These are phyloP conservation scores for Callyntrura sp. DNA, from an alignment of 2,888 invertebrate genomes.

Conservation along the genomic window DNA sequence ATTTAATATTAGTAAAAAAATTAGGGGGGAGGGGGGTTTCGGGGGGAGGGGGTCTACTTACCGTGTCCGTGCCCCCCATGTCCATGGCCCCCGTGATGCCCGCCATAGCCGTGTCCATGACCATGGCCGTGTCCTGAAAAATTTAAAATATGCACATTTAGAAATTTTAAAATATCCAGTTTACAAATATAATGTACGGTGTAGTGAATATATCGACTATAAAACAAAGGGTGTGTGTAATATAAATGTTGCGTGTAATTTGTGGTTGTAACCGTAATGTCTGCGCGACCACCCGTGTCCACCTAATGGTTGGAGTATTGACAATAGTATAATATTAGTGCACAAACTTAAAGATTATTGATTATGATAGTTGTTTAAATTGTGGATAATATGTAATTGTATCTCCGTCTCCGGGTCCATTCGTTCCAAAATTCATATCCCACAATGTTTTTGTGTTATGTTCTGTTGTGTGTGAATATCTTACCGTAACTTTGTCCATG, in stretches of 20 bases:
- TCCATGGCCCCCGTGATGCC: slow-evolving; percentile 38
- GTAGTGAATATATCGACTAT: too few relatives aligned
- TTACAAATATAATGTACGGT: too few relatives aligned
- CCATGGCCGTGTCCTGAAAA: slow-evolving; percentile 30
- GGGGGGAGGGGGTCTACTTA: background rate
- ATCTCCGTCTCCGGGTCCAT: too few relatives aligned
- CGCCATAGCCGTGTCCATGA: slow-evolving; percentile 22
- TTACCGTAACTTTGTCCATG: slow-evolving; percentile 10
- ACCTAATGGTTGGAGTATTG: background rate
- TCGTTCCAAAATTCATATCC: too few relatives aligned
- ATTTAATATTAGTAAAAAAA: background rate
- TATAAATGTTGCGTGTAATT: background rate
- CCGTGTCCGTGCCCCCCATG: slow-evolving; percentile 4
- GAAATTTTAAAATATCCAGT: too few relatives aligned
- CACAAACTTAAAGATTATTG: background rate
- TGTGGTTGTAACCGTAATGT: background rate
- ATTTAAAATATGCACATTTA: too few relatives aligned
- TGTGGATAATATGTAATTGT: too few relatives aligned
- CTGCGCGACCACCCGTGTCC: slow-evolving; percentile 23
- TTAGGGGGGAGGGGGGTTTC: too few relatives aligned
- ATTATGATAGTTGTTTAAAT: background rate
- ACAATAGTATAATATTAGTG: background rate
- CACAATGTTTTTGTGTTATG: too few relatives aligned
- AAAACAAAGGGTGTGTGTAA: too few relatives aligned
- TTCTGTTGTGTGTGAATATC: background rate